Evolutionary conservation across 2,888 invertebrate species (phyloP).

Genomic region (Eupithecia subfuscata): DNA sequence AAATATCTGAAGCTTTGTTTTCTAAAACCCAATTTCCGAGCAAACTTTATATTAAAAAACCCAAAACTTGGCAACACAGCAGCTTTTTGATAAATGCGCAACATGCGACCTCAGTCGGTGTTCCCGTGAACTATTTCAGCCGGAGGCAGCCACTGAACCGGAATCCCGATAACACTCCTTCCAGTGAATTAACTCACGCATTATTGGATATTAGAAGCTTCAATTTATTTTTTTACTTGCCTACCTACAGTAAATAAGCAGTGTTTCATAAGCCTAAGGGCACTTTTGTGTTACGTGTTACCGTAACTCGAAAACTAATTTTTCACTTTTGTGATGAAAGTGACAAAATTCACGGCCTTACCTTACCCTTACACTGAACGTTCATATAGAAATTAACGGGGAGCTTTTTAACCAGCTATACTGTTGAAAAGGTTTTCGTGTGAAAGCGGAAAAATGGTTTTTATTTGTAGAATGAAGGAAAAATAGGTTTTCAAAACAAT

Average conservation of each 20-base stretch:
- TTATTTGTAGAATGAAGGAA: not conserved
- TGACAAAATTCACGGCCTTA: not conserved
- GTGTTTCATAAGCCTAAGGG: not conserved
- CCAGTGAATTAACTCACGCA: not conserved
- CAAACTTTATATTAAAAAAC: not conserved
- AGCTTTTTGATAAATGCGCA: not conserved
- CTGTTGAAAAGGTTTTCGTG: not conserved
- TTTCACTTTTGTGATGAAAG: not conserved
- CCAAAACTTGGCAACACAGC: not conserved
- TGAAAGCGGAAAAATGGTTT: not conserved
- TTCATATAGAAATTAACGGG: not conserved
- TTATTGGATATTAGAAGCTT: not conserved
- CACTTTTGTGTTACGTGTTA: not conserved
- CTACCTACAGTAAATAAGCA: not conserved
- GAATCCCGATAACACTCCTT: constrained; percentile 24
- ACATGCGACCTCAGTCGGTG: constrained; percentile 9
- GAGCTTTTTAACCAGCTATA: not conserved
- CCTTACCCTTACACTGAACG: not conserved
- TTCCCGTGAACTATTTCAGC: constrained; percentile 22
- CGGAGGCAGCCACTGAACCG: constrained; percentile 27
- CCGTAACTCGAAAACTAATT: not conserved
- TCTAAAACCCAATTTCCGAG: not conserved
- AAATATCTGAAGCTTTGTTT: not conserved
- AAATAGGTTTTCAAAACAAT: too few species aligned
- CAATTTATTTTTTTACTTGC: not conserved